Conservation (phyloP, 2,888 invertebrate species). For the Eubasilissa splendida region DNA sequence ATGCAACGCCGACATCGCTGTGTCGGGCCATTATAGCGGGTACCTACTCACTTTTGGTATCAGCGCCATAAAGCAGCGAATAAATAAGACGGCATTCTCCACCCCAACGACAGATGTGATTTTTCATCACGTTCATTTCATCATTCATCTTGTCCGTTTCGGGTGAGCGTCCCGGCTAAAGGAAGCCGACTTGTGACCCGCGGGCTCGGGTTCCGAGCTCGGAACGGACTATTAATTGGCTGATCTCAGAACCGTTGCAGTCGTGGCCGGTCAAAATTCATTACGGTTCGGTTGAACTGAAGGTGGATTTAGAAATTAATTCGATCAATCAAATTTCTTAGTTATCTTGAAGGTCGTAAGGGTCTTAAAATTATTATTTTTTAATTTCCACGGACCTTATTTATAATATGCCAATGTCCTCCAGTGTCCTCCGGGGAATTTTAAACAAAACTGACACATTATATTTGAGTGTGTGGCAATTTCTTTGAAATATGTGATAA, state of each 20-base stretch:
- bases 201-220: slow-evolving; percentile 27
- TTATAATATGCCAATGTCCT: no score
- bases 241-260: not conserved
- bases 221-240: slow-evolving; percentile 19
- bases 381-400: not conserved
- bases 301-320: slow-evolving; percentile 15
- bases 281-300: not conserved
- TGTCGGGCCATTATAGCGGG: not conserved
- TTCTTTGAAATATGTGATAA: no score
- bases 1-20: slow-evolving; percentile 28
- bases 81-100: slow-evolving; percentile 43
- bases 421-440: no score
- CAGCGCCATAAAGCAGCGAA: slow-evolving; percentile 16
- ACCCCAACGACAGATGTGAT: slow-evolving; percentile 55
- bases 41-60: not conserved
- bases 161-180: slow-evolving; percentile 22
- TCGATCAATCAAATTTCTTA: not conserved
- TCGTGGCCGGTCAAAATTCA: slow-evolving; percentile 22
- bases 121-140: slow-evolving; percentile 57
- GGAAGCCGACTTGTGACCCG: slow-evolving; percentile 40
- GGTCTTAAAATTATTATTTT: not conserved
- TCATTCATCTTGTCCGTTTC: slow-evolving; percentile 55
- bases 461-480: no score
- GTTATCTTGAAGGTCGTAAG: not conserved
- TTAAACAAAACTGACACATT: no score